Evolutionary conservation across 1,140 invertebrate genomes (phyloP).

Genomic region (Leguminivora glycinivorella): DNA sequence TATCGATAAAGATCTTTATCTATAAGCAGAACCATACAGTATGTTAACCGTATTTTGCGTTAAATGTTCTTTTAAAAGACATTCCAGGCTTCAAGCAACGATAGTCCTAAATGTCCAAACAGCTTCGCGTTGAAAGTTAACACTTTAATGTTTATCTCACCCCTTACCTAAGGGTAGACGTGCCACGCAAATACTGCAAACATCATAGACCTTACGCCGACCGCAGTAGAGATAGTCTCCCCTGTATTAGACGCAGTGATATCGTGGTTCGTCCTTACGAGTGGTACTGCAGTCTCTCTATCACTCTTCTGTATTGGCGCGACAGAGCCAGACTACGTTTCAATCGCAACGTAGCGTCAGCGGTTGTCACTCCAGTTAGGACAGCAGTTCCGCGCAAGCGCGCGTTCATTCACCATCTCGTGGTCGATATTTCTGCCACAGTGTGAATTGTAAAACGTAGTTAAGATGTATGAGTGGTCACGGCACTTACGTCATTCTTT

Average conservation of each 20-base stretch:
- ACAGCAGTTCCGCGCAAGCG: conserved; percentile 20
- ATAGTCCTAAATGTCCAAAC: neutral
- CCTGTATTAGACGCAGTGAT: neutral
- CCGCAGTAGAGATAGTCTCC: neutral
- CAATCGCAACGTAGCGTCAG: no score
- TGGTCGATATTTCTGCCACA: conserved; percentile 18
- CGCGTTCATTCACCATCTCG: conserved; percentile 20
- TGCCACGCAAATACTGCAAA: neutral
- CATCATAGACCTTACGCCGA: neutral
- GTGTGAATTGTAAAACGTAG: neutral
- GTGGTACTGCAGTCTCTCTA: conserved; percentile 14
- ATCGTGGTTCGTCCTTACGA: neutral
- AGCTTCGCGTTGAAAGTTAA: neutral
- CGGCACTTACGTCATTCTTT: neutral
- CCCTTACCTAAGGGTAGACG: neutral
- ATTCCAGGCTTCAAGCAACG: neutral
- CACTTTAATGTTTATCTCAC: neutral
- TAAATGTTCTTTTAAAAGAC: neutral
- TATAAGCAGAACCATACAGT: neutral
- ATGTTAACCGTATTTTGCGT: neutral
- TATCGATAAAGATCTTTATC: neutral
- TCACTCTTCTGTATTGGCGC: no score
- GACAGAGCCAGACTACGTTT: no score
- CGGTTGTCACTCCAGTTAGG: no score
- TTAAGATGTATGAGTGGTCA: neutral